A percentile compares a stretch with the other conserved stretches of the same genome.
Conservation (phyloP, 2,888 invertebrate genomes). For the Dorcus hopei region DNA sequence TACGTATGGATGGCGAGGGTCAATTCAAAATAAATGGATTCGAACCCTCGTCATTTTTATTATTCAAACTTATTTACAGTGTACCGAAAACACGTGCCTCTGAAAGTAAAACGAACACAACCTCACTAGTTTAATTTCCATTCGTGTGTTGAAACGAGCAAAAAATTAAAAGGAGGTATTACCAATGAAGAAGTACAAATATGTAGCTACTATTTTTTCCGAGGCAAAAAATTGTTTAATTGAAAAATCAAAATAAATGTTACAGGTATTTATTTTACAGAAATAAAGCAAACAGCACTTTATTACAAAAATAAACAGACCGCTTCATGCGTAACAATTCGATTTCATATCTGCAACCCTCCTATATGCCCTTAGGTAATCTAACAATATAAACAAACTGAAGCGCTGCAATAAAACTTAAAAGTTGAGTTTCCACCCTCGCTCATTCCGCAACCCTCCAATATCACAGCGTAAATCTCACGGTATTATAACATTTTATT, state of each 20-base stretch:
- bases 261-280: not conserved
- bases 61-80: too few species aligned
- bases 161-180: too few species aligned
- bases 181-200: too few species aligned
- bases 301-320: slow-evolving; percentile 11
- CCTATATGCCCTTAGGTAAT: slow-evolving; percentile 6
- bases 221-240: not conserved
- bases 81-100: too few species aligned
- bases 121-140: too few species aligned
- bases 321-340: slow-evolving; percentile 8
- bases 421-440: not conserved
- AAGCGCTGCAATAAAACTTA: not conserved
- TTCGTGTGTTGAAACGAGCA: too few species aligned
- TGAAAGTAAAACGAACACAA: too few species aligned
- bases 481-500: too few species aligned
- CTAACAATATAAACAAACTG: slow-evolving; percentile 9
- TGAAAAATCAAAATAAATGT: not conserved
- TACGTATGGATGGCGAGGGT: too few species aligned
- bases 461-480: not conserved
- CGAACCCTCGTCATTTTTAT: too few species aligned
- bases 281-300: slow-evolving; percentile 8
- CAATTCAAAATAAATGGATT: too few species aligned
- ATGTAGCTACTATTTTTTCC: too few species aligned
- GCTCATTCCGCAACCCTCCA: not conserved
- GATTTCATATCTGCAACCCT: slow-evolving; percentile 4